Evolutionary conservation across 2,113 vertebrate species (phyloP).

Genomic region (Eolophus roseicapilla): DNA sequence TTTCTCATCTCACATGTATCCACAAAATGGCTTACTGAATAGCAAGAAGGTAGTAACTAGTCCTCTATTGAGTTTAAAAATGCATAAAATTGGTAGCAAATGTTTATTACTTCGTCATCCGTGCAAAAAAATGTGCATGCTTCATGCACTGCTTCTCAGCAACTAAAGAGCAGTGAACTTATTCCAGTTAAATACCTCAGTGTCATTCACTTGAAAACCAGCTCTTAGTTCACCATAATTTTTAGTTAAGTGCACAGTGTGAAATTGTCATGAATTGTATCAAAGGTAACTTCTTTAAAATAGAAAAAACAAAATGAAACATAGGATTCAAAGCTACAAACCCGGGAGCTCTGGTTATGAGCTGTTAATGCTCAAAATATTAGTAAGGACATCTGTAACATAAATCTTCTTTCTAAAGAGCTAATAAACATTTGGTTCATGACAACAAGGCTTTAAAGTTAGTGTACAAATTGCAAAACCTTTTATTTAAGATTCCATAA

Average conservation of each 20-base stretch:
- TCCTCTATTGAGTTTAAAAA: conserved; percentile 15
- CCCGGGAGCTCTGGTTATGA: neutral
- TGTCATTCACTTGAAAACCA: conserved; percentile 38
- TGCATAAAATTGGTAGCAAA: conserved; percentile 19
- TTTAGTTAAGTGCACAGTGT: neutral
- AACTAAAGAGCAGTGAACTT: conserved; percentile 29
- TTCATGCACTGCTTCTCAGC: conserved; percentile 56
- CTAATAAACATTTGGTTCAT: neutral
- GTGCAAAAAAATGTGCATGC: conserved; percentile 32
- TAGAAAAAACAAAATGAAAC: neutral
- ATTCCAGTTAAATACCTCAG: conserved; percentile 47
- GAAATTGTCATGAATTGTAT: neutral
- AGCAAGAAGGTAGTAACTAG: neutral
- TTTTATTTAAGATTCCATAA: neutral
- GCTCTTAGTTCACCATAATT: neutral
- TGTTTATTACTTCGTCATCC: conserved; percentile 33
- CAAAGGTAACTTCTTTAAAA: neutral
- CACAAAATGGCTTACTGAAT: neutral
- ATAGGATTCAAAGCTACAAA: neutral
- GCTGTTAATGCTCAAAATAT: neutral
- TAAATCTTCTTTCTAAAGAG: neutral
- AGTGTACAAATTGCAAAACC: neutral
- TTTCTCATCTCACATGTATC: neutral
- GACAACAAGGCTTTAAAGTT: neutral
- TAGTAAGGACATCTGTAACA: neutral